phyloP scores from a whole-genome alignment of 2,113 vertebrate species.

The Sprattus sprattus region DNA sequence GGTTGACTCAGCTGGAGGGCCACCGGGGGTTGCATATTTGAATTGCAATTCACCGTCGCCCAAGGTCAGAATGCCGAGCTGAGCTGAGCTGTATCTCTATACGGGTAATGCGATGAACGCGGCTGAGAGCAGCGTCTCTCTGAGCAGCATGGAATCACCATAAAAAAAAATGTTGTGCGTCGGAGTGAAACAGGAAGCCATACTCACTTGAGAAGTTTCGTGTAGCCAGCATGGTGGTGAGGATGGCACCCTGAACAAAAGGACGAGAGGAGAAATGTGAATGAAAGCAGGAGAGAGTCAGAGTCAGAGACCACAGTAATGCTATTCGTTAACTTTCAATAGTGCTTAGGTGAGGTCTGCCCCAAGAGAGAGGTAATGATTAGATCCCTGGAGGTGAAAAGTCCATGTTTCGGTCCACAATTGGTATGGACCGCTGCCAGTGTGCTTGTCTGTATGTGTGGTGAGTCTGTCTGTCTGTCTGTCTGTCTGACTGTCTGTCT shows the following conservation, averaged over 20 bases:
- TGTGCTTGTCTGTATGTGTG: not conserved
- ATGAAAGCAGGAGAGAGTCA: not conserved
- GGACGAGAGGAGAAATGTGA: not conserved
- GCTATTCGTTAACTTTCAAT: conserved; percentile 17
- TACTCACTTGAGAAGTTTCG: conserved; percentile 95
- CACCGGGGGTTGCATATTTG: too few species aligned
- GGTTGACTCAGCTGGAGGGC: not conserved
- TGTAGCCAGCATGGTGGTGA: conserved; percentile 90
- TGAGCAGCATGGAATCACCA: not conserved
- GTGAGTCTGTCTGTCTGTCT: not conserved
- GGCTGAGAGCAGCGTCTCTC: not conserved
- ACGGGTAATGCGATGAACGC: not conserved
- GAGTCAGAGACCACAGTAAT: not conserved
- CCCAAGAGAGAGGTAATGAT: conserved; percentile 34
- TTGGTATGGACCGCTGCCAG: not conserved
- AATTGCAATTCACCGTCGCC: too few species aligned
- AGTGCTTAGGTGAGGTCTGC: conserved; percentile 18
- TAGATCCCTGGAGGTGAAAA: conserved; percentile 26
- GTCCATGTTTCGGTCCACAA: not conserved
- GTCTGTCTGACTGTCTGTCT: not conserved
- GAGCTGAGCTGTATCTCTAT: too few species aligned
- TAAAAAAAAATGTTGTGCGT: not conserved
- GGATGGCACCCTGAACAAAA: conserved; percentile 43
- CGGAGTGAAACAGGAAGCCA: not conserved
- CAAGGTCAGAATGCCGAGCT: not conserved